These are phyloP conservation scores for Norana najaformis DNA, from an alignment of 2,888 invertebrate species.

Conservation along the genomic window DNA sequence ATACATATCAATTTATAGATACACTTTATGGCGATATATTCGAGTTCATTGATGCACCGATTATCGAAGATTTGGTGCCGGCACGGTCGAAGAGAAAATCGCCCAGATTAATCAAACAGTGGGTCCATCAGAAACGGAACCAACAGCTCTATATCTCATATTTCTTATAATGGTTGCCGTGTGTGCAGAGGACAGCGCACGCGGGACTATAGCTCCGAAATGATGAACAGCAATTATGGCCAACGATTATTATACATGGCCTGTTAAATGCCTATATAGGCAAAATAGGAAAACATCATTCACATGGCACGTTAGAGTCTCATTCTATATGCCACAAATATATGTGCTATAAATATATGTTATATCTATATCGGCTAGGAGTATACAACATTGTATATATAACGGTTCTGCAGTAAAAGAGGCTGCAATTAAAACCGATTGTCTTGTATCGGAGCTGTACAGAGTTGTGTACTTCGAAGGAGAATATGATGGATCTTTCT, in stretches of 20 bases:
- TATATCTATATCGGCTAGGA: too few relatives aligned
- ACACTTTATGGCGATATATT: neutral
- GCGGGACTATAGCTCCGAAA: neutral
- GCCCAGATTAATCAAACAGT: neutral
- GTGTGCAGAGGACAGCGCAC: neutral
- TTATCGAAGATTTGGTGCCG: conserved; percentile 7
- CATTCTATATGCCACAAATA: neutral
- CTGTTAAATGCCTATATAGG: neutral
- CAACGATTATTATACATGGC: conserved; percentile 1
- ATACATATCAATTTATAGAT: neutral
- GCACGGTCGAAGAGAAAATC: neutral
- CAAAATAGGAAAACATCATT: neutral
- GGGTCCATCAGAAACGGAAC: neutral
- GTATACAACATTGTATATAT: too few relatives aligned
- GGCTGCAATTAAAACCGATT: neutral
- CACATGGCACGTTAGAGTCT: neutral
- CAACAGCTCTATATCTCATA: neutral
- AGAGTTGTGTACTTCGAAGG: too few relatives aligned
- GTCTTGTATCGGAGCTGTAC: neutral
- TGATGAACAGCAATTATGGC: neutral
- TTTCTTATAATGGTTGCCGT: neutral
- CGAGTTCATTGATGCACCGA: conserved; percentile 13
- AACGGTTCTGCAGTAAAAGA: neutral
- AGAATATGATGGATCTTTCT: neutral
- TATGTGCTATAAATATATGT: too few relatives aligned